These are phyloP conservation scores for Drusus annulatus DNA, from an alignment of 1,140 invertebrate genomes.

Conservation along the genomic window DNA sequence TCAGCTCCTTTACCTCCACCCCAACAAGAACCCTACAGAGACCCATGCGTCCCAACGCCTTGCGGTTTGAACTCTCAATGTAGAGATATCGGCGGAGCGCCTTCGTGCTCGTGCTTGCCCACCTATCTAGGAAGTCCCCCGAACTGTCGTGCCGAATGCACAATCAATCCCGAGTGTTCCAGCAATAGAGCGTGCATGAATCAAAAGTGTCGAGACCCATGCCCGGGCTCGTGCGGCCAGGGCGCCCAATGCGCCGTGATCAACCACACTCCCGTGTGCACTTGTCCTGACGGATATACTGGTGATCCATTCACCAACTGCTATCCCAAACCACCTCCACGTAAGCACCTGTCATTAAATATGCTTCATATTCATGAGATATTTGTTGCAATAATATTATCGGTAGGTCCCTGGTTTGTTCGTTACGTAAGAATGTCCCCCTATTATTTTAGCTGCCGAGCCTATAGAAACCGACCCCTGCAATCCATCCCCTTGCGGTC, in stretches of 20 bases:
- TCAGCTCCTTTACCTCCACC: slow-evolving; percentile 62
- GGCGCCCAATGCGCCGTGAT: slow-evolving; percentile 75
- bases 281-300: slow-evolving; percentile 72
- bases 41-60: slow-evolving; percentile 79
- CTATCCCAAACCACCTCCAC: slow-evolving; percentile 62
- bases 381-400: neutral
- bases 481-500: slow-evolving; percentile 80
- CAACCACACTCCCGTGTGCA: slow-evolving; percentile 77
- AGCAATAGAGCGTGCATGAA: slow-evolving; percentile 75
- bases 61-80: slow-evolving; percentile 82
- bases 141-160: slow-evolving; percentile 77
- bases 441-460: slow-evolving; percentile 70
- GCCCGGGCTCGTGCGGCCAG: slow-evolving; percentile 77
- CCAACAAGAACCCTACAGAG: slow-evolving; percentile 61
- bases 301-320: slow-evolving; percentile 78
- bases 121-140: slow-evolving; percentile 78
- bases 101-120: slow-evolving; percentile 75
- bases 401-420: slow-evolving; percentile 60
- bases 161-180: slow-evolving; percentile 76
- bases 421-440: slow-evolving; percentile 64
- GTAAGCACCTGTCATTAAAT: slow-evolving; percentile 60
- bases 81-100: slow-evolving; percentile 68
- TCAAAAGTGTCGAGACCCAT: slow-evolving; percentile 77
- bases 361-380: neutral
- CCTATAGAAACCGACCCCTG: slow-evolving; percentile 74